Percentiles rank a stretch among this genome's conserved stretches.
Conservation (phyloP, 2,888 invertebrate genomes). For the Diloba caeruleocephala region DNA sequence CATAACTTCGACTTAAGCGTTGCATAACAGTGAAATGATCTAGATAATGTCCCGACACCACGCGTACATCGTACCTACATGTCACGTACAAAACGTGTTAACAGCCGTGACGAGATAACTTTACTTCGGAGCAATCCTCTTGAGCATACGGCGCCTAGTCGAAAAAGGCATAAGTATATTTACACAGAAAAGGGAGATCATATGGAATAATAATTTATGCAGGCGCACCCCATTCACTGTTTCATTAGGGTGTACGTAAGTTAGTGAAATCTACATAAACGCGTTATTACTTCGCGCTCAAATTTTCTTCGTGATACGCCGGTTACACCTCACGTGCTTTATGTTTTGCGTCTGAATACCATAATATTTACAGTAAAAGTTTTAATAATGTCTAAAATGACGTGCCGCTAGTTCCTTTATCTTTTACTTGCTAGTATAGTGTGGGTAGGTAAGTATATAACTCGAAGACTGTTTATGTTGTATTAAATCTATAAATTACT, state of each 20-base stretch:
- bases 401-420: slow-evolving; percentile 1
- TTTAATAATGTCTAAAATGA: slow-evolving; percentile 32
- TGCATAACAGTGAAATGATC: slow-evolving; percentile 19
- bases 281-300: slow-evolving; percentile 71
- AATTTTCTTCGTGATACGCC: slow-evolving; percentile 65
- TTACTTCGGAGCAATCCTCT: slow-evolving; percentile 65
- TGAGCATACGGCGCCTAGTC: slow-evolving; percentile 48
- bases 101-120: slow-evolving; percentile 65
- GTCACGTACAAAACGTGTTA: slow-evolving; percentile 54
- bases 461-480: not conserved
- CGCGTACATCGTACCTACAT: slow-evolving; percentile 5
- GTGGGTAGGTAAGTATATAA: not conserved
- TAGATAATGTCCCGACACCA: slow-evolving; percentile 22
- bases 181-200: slow-evolving; percentile 61
- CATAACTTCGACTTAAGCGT: not conserved
- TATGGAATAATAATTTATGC: slow-evolving; percentile 77
- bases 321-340: slow-evolving; percentile 47
- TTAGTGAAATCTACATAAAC: slow-evolving; percentile 81
- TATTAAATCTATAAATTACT: no score
- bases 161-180: slow-evolving; percentile 64
- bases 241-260: slow-evolving; percentile 77
- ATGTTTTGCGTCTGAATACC: slow-evolving; percentile 50
- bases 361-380: slow-evolving; percentile 53
- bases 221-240: slow-evolving; percentile 71
- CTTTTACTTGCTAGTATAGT: slow-evolving; percentile 4